Conservation (phyloP, 2,113 vertebrate species). For the Cavia aperea region DNA sequence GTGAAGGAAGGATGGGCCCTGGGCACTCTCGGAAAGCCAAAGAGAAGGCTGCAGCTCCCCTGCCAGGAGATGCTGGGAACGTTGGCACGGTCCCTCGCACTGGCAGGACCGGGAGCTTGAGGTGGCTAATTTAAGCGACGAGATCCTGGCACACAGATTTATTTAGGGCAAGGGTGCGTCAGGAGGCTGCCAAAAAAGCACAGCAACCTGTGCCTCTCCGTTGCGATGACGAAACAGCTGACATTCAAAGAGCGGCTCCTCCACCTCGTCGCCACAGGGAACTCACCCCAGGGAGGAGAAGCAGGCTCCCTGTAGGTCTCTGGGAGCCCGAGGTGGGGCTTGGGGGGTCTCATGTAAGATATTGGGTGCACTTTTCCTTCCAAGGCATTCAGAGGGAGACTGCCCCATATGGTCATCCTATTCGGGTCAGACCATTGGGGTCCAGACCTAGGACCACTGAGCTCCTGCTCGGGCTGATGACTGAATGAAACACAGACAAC, state of each 20-base stretch:
- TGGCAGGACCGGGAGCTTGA: conserved; percentile 69
- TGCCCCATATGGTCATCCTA: neutral
- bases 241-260: conserved; percentile 64
- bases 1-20: conserved; percentile 47
- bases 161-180: conserved; percentile 72
- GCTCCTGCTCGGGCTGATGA: neutral
- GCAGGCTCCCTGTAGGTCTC: conserved; percentile 14
- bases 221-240: conserved; percentile 64
- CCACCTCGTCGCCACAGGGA: conserved; percentile 45
- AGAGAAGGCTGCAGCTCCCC: conserved; percentile 61
- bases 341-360: conserved; percentile 4
- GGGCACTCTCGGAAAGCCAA: conserved; percentile 59
- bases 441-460: neutral
- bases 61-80: conserved; percentile 68
- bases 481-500: neutral
- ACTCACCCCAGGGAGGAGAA: conserved; percentile 29
- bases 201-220: conserved; percentile 68
- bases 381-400: neutral
- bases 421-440: neutral
- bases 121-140: conserved; percentile 70
- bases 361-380: neutral
- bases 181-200: conserved; percentile 68
- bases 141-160: conserved; percentile 71
- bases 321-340: neutral
- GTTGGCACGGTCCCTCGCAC: conserved; percentile 55